Conservation (phyloP, 1,140 invertebrate genomes). For the Subanguina moxae region DNA sequence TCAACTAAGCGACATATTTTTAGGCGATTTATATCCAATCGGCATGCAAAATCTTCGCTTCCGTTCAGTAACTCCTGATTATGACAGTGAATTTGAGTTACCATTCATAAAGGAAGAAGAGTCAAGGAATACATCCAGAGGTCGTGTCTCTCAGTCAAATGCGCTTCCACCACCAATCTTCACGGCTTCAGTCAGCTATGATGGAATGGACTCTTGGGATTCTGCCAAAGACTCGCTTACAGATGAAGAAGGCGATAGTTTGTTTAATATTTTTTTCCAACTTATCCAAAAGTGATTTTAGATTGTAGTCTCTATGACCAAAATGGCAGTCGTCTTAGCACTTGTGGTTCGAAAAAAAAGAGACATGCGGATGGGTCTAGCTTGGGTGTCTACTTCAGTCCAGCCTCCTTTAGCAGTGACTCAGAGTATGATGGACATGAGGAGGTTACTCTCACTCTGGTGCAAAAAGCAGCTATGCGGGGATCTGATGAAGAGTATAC, state of each 20-base stretch:
- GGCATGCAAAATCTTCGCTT: background rate
- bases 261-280: background rate
- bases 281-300: background rate
- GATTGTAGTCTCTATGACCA: background rate
- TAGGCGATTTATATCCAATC: constrained; percentile 9
- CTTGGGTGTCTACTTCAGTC: constrained; percentile 27
- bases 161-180: constrained; percentile 53
- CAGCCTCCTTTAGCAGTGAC: constrained; percentile 17
- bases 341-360: background rate
- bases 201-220: constrained; percentile 48
- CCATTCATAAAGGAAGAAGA: constrained; percentile 14
- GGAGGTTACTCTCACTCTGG: constrained; percentile 49
- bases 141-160: constrained; percentile 29
- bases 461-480: constrained; percentile 48
- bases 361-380: constrained; percentile 19
- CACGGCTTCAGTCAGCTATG: constrained; percentile 56
- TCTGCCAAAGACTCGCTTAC: constrained; percentile 35
- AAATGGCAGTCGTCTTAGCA: constrained; percentile 2
- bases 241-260: constrained; percentile 24
- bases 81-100: constrained; percentile 29
- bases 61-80: constrained; percentile 12
- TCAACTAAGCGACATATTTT: background rate
- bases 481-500: constrained; percentile 50
- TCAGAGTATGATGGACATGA: constrained; percentile 33
- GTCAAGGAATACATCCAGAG: constrained; percentile 13